phyloP scores from a whole-genome alignment of 2,888 invertebrate species.

The Timema cristinae region DNA sequence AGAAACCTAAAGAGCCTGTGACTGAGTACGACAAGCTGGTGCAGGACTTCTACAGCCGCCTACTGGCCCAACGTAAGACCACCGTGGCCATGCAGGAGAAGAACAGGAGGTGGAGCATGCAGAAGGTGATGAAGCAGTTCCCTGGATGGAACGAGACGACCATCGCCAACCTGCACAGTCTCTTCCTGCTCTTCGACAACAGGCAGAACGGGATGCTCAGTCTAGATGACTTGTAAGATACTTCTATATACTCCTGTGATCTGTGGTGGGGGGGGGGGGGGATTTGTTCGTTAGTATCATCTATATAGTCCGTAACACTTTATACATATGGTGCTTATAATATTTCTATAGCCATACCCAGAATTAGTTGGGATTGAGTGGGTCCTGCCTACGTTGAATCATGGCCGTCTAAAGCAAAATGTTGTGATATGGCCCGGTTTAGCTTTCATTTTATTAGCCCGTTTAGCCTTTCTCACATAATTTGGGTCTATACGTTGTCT shows the following conservation, averaged over 20 bases:
- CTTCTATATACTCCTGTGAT: constrained; percentile 27
- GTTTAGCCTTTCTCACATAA: no score
- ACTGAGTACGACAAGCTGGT: constrained; percentile 42
- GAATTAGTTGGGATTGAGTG: no score
- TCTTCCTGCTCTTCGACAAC: constrained; percentile 55
- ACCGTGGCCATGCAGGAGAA: constrained; percentile 54
- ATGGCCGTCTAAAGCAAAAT: no score
- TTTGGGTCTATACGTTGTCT: no score
- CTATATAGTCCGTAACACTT: no score
- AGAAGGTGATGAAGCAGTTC: constrained; percentile 51
- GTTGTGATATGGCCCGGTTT: no score
- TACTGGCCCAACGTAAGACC: constrained; percentile 50
- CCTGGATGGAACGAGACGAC: constrained; percentile 58
- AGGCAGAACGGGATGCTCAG: constrained; percentile 56
- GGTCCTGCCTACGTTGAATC: no score
- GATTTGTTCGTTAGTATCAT: no score
- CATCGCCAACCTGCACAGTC: constrained; percentile 54
- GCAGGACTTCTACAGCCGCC: constrained; percentile 50
- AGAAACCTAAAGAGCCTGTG: constrained; percentile 33
- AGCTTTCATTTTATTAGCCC: no score
- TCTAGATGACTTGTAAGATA: constrained; percentile 51
- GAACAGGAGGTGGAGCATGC: constrained; percentile 52
- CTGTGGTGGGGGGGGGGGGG: no score
- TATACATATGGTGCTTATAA: no score
- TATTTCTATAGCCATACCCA: no score